phyloP scores from a whole-genome alignment of 2,797 vertebrate genomes.

The Siniperca scherzeri region DNA sequence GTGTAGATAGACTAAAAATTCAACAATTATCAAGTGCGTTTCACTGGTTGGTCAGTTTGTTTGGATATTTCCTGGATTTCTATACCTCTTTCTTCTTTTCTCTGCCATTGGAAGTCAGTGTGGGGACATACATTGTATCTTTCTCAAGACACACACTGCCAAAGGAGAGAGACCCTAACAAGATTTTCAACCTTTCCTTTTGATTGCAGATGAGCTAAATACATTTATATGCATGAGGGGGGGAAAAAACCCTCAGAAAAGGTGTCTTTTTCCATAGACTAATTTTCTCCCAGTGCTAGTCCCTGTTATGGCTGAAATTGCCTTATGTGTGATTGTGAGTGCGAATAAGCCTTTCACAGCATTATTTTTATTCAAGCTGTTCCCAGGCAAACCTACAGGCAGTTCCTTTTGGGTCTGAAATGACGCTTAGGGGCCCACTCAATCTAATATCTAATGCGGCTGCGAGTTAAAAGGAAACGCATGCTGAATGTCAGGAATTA shows the following conservation, averaged over 20 bases:
- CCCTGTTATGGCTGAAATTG: slow-evolving; percentile 74
- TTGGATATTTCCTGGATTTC: slow-evolving; percentile 23
- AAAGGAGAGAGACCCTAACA: slow-evolving; percentile 57
- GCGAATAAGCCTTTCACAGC: slow-evolving; percentile 77
- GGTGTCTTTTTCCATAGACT: slow-evolving; percentile 53
- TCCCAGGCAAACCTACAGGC: slow-evolving; percentile 78
- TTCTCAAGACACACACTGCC: slow-evolving; percentile 38
- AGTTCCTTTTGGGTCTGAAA: slow-evolving; percentile 72
- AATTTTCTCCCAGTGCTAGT: slow-evolving; percentile 62
- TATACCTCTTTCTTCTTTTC: slow-evolving; percentile 16
- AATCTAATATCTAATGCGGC: slow-evolving; percentile 75
- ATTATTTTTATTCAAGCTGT: slow-evolving; percentile 81
- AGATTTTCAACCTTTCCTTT: slow-evolving; percentile 60
- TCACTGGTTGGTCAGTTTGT: slow-evolving; percentile 23
- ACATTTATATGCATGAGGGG: slow-evolving; percentile 63
- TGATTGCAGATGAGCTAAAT: slow-evolving; percentile 70
- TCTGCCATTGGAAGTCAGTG: neutral
- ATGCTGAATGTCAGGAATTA: slow-evolving; percentile 74
- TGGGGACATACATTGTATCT: slow-evolving; percentile 21
- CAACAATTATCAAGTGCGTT: slow-evolving; percentile 9
- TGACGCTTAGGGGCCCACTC: slow-evolving; percentile 68
- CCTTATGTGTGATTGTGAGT: slow-evolving; percentile 80
- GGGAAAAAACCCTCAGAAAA: slow-evolving; percentile 34
- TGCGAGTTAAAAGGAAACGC: slow-evolving; percentile 71
- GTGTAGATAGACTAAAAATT: slow-evolving; percentile 4